Percentiles rank a stretch among this genome's conserved stretches.
phyloP scores from a whole-genome alignment of 2,797 vertebrate genomes.

The Tragelaphus oryx region DNA sequence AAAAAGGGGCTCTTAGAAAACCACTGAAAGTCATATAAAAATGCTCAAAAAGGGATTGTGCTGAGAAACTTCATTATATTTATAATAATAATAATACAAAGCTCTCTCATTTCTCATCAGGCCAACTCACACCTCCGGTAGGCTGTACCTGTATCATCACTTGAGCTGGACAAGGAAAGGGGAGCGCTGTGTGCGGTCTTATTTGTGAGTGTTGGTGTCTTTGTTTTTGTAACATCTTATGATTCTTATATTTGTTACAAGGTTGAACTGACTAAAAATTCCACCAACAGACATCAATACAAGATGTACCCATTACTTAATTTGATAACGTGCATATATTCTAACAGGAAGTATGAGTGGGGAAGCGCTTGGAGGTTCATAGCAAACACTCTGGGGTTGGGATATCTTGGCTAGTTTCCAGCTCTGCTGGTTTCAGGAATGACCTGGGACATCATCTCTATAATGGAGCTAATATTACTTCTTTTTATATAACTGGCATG shows the following conservation, averaged over 20 bases:
- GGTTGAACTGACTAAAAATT: neutral
- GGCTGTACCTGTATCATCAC: neutral
- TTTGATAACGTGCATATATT: neutral
- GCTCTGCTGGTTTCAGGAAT: rapidly evolving
- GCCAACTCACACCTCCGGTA: neutral
- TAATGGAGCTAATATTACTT: neutral
- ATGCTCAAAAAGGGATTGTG: neutral
- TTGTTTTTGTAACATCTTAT: neutral
- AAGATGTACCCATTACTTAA: neutral
- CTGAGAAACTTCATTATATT: neutral
- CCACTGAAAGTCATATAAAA: neutral
- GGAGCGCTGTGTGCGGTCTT: rapidly evolving
- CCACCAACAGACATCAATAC: neutral
- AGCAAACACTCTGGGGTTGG: neutral
- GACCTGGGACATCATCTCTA: neutral
- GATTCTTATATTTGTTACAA: neutral
- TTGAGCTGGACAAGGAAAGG: too few species aligned
- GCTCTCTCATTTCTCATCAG: neutral
- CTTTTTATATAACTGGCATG: neutral
- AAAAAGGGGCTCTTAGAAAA: neutral
- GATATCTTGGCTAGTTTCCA: neutral
- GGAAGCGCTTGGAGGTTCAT: rapidly evolving
- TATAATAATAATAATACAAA: neutral
- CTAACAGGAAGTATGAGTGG: neutral
- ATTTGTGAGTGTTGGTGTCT: neutral